Evolutionary conservation across 2,888 invertebrate genomes (phyloP).

Genomic region (Tolmerus cingulatus): DNA sequence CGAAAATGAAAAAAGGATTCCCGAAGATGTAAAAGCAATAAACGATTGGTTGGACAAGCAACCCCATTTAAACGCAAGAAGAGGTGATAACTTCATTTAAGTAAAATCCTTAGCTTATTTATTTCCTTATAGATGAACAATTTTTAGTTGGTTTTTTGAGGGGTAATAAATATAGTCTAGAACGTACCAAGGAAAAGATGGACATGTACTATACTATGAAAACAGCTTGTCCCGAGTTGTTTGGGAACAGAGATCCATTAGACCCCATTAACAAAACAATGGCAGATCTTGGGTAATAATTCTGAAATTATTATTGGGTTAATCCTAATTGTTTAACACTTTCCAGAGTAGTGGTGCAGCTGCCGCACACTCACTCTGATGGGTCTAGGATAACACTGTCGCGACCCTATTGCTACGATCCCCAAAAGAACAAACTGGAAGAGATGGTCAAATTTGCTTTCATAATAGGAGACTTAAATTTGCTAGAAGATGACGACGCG

Average conservation of each 20-base stretch:
- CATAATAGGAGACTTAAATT: conserved; percentile 61
- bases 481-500: conserved; percentile 67
- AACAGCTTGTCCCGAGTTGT: conserved; percentile 67
- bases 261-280: conserved; percentile 52
- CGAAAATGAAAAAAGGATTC: conserved; percentile 65
- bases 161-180: conserved; percentile 72
- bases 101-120: neutral
- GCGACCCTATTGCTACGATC: conserved; percentile 6
- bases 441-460: conserved; percentile 32
- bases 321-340: neutral
- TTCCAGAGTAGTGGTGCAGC: conserved; percentile 61
- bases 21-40: conserved; percentile 65
- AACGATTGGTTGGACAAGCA: conserved; percentile 69
- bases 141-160: conserved; percentile 65
- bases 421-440: neutral
- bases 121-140: neutral
- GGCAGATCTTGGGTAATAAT: conserved; percentile 60
- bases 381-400: conserved; percentile 55
- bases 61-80: conserved; percentile 67
- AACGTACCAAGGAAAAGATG: conserved; percentile 70
- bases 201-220: conserved; percentile 69
- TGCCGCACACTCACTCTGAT: conserved; percentile 60
- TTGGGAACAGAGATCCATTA: conserved; percentile 59
- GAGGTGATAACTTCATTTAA: conserved; percentile 60
- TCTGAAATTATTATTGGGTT: neutral